A percentile compares a stretch with the other conserved stretches of the same genome.
phyloP scores from a whole-genome alignment of 2,797 vertebrate species.

The Nasua narica region DNA sequence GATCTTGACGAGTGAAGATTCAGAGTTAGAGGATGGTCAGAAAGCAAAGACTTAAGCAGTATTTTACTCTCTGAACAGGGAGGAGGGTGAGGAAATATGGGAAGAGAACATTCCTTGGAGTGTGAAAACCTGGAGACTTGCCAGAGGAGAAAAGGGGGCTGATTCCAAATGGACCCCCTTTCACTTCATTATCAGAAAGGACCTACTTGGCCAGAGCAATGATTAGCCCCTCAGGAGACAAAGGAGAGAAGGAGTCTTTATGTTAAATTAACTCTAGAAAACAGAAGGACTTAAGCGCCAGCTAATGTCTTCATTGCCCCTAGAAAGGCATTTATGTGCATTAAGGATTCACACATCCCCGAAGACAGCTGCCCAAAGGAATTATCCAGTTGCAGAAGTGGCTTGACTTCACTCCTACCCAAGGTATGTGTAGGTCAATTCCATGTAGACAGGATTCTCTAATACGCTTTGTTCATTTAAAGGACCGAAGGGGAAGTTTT shows the following conservation, averaged over 20 bases:
- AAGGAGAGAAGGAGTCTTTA: background rate
- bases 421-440: background rate
- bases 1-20: background rate
- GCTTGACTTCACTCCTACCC: background rate
- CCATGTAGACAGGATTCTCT: background rate
- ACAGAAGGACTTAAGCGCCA: conserved; percentile 17
- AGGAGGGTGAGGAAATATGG: background rate
- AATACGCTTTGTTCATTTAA: background rate
- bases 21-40: background rate
- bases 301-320: background rate
- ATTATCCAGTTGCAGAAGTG: background rate
- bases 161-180: background rate
- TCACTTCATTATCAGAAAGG: background rate
- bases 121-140: background rate
- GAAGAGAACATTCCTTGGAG: background rate
- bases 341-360: conserved; percentile 12
- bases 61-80: background rate
- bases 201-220: background rate
- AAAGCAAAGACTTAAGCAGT: background rate
- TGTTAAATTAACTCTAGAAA: conserved; percentile 41
- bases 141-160: background rate
- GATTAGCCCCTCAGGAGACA: background rate
- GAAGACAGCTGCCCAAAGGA: conserved; percentile 45
- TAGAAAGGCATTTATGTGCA: background rate
- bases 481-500: background rate